Conservation (phyloP, 2,888 invertebrate species). For the Luperina nickerlii region DNA sequence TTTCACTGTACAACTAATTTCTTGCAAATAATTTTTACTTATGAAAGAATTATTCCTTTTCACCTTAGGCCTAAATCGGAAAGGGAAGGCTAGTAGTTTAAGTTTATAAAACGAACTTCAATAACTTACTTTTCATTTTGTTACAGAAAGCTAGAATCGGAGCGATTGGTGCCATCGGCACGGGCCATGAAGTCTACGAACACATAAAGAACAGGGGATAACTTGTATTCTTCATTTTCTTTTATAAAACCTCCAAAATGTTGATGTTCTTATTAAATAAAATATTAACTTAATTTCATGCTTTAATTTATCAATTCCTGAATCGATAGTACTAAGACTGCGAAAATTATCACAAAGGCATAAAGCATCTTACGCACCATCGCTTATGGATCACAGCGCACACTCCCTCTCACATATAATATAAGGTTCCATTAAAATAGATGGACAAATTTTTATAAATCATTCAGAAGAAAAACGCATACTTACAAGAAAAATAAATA, state of each 20-base stretch:
- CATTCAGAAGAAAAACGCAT: no score
- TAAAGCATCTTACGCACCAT: neutral
- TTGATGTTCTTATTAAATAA: slow-evolving; percentile 9
- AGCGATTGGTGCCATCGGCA: slow-evolving; percentile 64
- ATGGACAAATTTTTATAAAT: no score
- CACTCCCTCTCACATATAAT: neutral
- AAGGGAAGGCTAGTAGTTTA: neutral
- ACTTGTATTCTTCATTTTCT: neutral
- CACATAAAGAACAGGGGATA: slow-evolving; percentile 61
- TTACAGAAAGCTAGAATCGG: slow-evolving; percentile 69
- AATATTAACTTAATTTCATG: neutral
- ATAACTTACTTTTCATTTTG: slow-evolving; percentile 20
- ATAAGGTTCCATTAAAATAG: no score
- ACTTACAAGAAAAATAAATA: no score
- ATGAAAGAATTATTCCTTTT: neutral
- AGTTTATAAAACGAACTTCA: neutral
- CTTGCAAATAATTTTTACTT: neutral
- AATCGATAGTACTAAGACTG: neutral
- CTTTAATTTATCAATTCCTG: slow-evolving; percentile 3
- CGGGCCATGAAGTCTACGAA: slow-evolving; percentile 68
- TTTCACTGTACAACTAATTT: neutral
- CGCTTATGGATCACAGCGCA: neutral
- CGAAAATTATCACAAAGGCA: neutral
- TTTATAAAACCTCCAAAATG: neutral
- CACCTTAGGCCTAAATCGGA: no score